Base-by-base conservation (phyloP, 2,113 vertebrate species). In the Dasyornis broadbenti region DNA sequence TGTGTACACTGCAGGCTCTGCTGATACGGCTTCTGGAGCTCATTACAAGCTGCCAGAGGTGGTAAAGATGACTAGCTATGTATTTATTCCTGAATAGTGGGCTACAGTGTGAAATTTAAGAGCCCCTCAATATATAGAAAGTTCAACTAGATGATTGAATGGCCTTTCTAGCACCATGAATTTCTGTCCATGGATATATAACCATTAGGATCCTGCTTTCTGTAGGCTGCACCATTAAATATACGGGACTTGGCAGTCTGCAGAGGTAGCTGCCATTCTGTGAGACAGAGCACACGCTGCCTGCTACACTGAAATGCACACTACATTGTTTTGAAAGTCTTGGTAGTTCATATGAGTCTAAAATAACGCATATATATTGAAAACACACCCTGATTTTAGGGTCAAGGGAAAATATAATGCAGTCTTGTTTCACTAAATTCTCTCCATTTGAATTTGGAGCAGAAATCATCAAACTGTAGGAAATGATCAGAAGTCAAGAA, bases 151-250 rank as follows among this genome's bases (percentile, higher is more conserved):
- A 73, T 86, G 88, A 95, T 88, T 85, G 78, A 96, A 77, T 82
- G 59, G 57, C 37, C 66, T 93, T 95, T 80, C 92, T 54, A 73
- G 50, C 45, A 15, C 57, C 42, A 73, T 90, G 79, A 94, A 79
- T 94, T 85, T 92, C 73, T 68, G 52, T 68, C 77, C 56, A 11
- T 79, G 76, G 69, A 93, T 94, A 92, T 49, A 89, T 84, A 94
- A 84, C 89, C 57, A 75, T 94, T 92, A 94, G 72, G 72, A 84
- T 85, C 81, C 86, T 69, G 57, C 50, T 87, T 96, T 87, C 84
- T 59, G 53, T 84, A 50, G 94, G 22, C 70, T 60, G 68, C 40
- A 45, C 54, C 78, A 40, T 63, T 54, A 85, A 89, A 95, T 88
- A 92, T 95, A 85, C 33, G 57, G 69, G 84, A 91, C 53, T 86